These are phyloP conservation scores for Masticophis lateralis DNA, from an alignment of 2,797 vertebrate species.

Conservation along the genomic window DNA sequence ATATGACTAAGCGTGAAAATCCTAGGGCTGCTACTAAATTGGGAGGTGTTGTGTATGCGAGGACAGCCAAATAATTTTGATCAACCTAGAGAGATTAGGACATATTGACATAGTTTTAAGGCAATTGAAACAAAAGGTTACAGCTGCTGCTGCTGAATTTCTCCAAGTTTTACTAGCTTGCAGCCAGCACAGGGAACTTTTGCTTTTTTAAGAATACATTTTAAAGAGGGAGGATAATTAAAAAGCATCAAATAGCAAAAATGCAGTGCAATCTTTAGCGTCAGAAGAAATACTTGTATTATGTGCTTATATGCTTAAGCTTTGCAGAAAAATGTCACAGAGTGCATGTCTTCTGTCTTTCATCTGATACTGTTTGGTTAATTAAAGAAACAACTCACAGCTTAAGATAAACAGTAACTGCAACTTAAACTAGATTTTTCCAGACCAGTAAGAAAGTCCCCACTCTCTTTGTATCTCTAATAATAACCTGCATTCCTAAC, in stretches of 20 bases:
- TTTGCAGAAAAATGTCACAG: background rate
- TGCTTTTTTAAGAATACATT: background rate
- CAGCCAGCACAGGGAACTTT: background rate
- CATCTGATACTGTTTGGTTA: background rate
- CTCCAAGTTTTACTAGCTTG: background rate
- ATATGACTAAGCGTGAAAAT: conserved; percentile 5
- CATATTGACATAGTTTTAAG: background rate
- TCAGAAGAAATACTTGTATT: conserved; percentile 16
- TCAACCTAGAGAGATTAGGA: background rate
- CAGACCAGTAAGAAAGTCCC: background rate
- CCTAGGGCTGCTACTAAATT: conserved; percentile 28
- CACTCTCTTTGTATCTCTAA: background rate
- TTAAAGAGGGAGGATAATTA: background rate
- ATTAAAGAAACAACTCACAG: conserved; percentile 1
- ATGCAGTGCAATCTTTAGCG: background rate
- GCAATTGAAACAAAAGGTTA: background rate
- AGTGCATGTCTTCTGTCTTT: background rate
- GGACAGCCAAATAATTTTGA: conserved; percentile 3
- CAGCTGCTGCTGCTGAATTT: background rate
- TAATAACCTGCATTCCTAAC: background rate
- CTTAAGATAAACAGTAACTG: background rate
- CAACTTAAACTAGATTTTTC: background rate
- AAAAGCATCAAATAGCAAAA: background rate
- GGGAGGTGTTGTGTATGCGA: conserved; percentile 6
- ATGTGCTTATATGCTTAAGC: conserved; percentile 26